phyloP scores from a whole-genome alignment of 2,888 invertebrate species.

The Smittia aterrima region DNA sequence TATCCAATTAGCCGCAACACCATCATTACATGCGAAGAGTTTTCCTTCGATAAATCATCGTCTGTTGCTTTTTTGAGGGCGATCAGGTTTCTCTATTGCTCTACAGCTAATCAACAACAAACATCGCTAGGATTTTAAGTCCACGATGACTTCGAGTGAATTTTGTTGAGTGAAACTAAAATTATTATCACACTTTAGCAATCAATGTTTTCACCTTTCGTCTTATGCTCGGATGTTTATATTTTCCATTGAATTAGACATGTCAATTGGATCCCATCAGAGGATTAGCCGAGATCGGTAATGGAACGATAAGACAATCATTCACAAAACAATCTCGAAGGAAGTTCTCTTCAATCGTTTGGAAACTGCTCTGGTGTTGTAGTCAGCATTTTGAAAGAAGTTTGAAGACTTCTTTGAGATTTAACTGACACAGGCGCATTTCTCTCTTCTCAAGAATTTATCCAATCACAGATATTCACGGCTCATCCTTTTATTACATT shows the following conservation, averaged over 20 bases:
- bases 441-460: not conserved
- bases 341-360: not conserved
- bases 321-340: not conserved
- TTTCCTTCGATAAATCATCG: slow-evolving; percentile 5
- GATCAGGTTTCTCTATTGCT: not conserved
- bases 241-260: slow-evolving; percentile 6
- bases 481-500: not conserved
- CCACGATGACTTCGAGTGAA: not conserved
- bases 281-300: not conserved
- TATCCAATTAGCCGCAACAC: slow-evolving; percentile 21
- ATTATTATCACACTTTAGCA: not conserved
- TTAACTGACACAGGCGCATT: not conserved
- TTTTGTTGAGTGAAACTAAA: not conserved
- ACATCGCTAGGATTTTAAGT: not conserved
- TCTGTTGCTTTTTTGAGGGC: not conserved
- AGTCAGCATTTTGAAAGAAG: not conserved
- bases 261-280: slow-evolving; percentile 13
- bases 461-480: not conserved
- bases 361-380: not conserved
- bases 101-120: not conserved
- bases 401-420: not conserved
- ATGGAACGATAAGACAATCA: not conserved
- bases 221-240: not conserved
- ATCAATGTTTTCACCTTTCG: not conserved
- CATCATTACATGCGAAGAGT: not conserved